Conservation (phyloP, 1,140 invertebrate genomes). For the Radopholus similis region DNA sequence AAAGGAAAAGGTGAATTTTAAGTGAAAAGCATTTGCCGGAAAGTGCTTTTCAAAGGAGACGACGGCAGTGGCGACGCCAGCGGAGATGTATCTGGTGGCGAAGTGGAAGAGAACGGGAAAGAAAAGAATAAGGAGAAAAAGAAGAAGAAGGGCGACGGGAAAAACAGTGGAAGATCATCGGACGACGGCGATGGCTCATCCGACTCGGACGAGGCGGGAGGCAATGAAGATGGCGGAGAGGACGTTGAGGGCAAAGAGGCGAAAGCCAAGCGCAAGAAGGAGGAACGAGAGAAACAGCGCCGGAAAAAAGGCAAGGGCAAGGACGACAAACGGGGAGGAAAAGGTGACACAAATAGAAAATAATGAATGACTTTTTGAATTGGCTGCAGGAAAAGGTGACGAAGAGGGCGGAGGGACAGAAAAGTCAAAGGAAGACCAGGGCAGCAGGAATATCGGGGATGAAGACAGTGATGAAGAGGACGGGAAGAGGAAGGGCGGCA, state of each 20-base stretch:
- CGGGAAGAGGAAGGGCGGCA: not conserved
- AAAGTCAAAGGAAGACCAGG: not conserved
- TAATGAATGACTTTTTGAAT: too few species aligned
- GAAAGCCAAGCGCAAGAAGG: not conserved
- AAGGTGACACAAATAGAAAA: not conserved
- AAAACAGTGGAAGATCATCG: constrained; percentile 2
- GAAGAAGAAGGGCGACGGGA: not conserved
- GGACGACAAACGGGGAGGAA: not conserved
- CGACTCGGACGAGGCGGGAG: not conserved
- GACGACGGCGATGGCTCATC: not conserved
- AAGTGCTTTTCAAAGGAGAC: too few species aligned
- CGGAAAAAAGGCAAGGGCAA: not conserved
- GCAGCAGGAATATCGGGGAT: not conserved
- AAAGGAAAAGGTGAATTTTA: not conserved
- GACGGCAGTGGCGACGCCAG: too few species aligned
- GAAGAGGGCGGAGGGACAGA: not conserved
- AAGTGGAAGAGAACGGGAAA: constrained; percentile 4
- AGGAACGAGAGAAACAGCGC: not conserved
- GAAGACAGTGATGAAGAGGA: not conserved
- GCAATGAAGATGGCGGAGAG: not conserved
- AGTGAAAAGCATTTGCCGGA: constrained; percentile 6
- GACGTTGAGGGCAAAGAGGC: not conserved
- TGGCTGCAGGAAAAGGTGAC: not conserved
- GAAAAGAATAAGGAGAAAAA: constrained; percentile 5
- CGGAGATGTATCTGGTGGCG: not conserved